Evolutionary conservation across 2,797 vertebrate species (phyloP), one percentile per base, ranked within the genome.

Genomic region (Rhinogobio ventralis): DNA sequence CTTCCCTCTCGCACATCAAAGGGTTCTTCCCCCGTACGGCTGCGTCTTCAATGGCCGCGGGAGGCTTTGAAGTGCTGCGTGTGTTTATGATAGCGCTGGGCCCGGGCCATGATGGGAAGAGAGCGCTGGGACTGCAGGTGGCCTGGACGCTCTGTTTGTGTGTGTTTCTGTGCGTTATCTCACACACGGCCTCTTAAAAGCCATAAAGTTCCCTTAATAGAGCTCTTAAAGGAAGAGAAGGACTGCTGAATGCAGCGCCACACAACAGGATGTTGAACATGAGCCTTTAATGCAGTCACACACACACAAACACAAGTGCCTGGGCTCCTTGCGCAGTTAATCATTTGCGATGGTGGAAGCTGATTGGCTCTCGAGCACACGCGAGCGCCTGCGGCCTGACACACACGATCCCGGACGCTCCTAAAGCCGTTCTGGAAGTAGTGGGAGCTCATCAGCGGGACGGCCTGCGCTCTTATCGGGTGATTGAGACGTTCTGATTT

Each of bases 361-460:
- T 49, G 36, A 73, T 73, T 82, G 39, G 53, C 39, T 60, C 51
- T 60, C 79, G 73, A 14, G 23, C 30, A 69, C 0, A 14, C 13
- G 0, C 25, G 17, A 49, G 45, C 3, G 39, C 84, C 84, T 9
- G 30, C 60, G 89, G 89, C 86, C 85, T 93, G 88, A 93, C 94
- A 94, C 91, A 90, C 88, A 93, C 93, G 92, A 93, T 90, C 78
- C 77, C 89, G 88, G 91, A 90, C 87, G 84, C 86, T 55, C 75
- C 23, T 91, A 90, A 94, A 94, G 93, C 89, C 91, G 89, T 89
- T 89, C 88, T 92, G 68, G 69, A 73, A 99, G 97, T 97, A 92
- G 96, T 96, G 0, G 95, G 91, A 94, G 93, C 91, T 93, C 93
- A 89, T 90, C 87, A 90, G 92, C 92, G 92, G 93, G 92, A 92